Evolutionary conservation across 2,888 invertebrate genomes (phyloP).

Genomic region (Pseudeuparius sepicola): DNA sequence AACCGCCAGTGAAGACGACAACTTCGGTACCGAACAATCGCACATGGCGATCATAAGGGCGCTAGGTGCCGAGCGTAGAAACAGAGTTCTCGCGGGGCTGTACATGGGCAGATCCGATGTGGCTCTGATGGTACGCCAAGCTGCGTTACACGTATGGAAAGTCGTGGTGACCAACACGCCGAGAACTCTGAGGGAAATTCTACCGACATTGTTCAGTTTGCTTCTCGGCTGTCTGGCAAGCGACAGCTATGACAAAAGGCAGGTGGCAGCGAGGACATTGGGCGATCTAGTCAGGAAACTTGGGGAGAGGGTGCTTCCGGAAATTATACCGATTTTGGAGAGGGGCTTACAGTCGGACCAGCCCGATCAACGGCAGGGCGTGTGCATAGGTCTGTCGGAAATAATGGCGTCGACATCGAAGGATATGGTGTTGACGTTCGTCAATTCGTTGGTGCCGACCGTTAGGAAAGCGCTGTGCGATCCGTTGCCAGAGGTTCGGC

Average conservation of each 20-base stretch:
- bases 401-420: conserved; percentile 94
- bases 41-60: conserved; percentile 83
- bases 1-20: conserved; percentile 96
- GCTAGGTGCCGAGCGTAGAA: conserved; percentile 75
- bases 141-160: conserved; percentile 98
- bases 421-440: conserved; percentile 87
- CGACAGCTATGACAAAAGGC: conserved; percentile 87
- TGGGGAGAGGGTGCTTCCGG: conserved; percentile 93
- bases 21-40: conserved; percentile 95
- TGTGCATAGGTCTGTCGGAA: conserved; percentile 95
- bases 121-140: conserved; percentile 92
- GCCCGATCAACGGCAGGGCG: conserved; percentile 94
- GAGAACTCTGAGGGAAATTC: conserved; percentile 87
- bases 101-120: conserved; percentile 98
- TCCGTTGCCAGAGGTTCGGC: conserved; percentile 82
- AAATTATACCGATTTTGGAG: conserved; percentile 96
- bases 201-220: conserved; percentile 87
- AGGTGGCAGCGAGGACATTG: conserved; percentile 89
- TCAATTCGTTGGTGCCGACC: conserved; percentile 82
- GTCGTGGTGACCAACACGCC: conserved; percentile 98
- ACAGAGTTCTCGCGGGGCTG: conserved; percentile 85
- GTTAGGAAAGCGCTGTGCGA: conserved; percentile 93
- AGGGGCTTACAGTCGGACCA: conserved; percentile 83
- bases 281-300: conserved; percentile 95
- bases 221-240: conserved; percentile 88